Evolutionary conservation across 2,113 vertebrate species (phyloP), one percentile per base, ranked within the genome.

Genomic region (Rhinolophus ferrumequinum): DNA sequence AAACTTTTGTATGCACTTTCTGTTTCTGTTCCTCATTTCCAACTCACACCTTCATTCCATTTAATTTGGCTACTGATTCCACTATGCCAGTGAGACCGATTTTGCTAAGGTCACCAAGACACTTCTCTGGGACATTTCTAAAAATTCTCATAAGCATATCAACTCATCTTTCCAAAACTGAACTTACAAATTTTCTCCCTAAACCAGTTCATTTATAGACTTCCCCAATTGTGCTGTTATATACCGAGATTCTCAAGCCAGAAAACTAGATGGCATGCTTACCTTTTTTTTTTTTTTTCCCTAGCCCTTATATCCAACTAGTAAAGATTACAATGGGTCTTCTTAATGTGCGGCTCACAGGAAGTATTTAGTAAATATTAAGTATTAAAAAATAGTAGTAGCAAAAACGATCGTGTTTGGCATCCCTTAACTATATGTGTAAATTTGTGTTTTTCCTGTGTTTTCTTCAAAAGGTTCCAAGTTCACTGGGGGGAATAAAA

Each of bases 311-410:
- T 0, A 18, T 21, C 19, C 41, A 26, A 69, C 54, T 41, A 89
- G 28, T 66, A 92, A 66, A 58, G 19, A 24, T 70, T 26, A 44
- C 58, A 30, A 64, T 58, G 11, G 5, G 3, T 8, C 24, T 60
- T 79, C 13, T 3, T 30, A 26, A 0, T 41, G 3, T 56, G 26
- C 14, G 8, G 0, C 1, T 73, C 22, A 38, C 2, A 66, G 30
- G 41, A 89, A 72, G 12, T 4, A 38, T 16, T 50, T 2, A 54
- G 30, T 30, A 86, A 82, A 79, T 77, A 22, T 44, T 81, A 81
- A 66, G 2, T 50, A 77, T 50, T 79, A 38, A 77, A 54, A 92
- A 94, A 47, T 38, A 77, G 33, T 35, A 76, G 47, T 3, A 92
- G 26, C 19, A 67, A 14, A 30, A 84, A 41, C n/a, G 5, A 18